These are phyloP conservation scores for Zapus hudsonius DNA, from an alignment of 2,113 vertebrate species.

Conservation along the genomic window DNA sequence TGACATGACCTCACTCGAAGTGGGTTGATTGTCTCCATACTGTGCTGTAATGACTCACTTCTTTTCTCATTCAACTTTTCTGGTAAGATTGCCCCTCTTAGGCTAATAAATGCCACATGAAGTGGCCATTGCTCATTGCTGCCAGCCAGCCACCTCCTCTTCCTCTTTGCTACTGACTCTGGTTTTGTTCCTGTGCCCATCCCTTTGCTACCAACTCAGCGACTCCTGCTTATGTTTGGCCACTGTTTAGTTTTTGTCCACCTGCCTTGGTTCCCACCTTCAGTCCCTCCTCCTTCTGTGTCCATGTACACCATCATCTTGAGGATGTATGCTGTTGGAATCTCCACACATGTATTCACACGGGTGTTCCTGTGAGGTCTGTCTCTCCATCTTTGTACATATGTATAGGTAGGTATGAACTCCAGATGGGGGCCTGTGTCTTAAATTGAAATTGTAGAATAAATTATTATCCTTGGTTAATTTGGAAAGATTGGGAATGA, in stretches of 20 bases:
- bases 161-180: neutral
- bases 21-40: neutral
- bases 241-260: neutral
- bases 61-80: neutral
- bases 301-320: neutral
- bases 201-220: neutral
- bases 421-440: neutral
- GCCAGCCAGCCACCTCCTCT: neutral
- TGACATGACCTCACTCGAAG: neutral
- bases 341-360: neutral
- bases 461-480: neutral
- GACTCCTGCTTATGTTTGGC: neutral
- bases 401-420: neutral
- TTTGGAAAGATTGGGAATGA: neutral
- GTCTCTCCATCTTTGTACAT: neutral
- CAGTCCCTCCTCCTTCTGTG: neutral
- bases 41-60: neutral
- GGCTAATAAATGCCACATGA: neutral
- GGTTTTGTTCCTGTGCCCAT: neutral
- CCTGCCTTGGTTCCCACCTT: neutral
- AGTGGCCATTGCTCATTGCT: neutral
- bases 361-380: neutral
- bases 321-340: neutral
- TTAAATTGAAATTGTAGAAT: neutral
- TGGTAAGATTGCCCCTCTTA: rapidly evolving